Base-by-base conservation (phyloP, 2,113 vertebrate genomes). In the Nannobrachium achirus region DNA sequence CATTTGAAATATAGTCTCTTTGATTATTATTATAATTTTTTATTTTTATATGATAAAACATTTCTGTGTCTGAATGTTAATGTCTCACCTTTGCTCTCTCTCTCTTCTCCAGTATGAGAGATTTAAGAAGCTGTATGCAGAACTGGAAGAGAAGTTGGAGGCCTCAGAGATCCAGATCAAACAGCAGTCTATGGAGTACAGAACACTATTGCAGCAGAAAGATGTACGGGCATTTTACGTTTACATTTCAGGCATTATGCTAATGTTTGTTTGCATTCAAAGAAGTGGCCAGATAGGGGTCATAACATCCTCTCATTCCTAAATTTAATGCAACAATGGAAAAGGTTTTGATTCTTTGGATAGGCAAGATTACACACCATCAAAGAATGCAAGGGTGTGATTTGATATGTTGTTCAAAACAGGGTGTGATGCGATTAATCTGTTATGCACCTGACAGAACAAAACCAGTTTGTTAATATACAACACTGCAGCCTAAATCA, bases 101-200 rank as follows among this genome's bases (percentile, higher is more conserved):
- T 77, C 63, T 86, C 39, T 40, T 51, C 61, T 88, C 18, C 89
- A 99, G 98, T 93, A 96, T 14, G 95, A 98, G 38, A 94, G 96
- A 67, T 79, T 98, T 80, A 95, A 89, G 75, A 95, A 92, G 63
- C 77, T 95, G 60, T 93, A 95, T 13, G 85, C 81, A 16, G 97
- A 99, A 74, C 89, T 98, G 4, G 97, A 99, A 88, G 97, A 99
- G 86, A 98, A 96, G 64, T 92, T 95, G 42, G 96, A 98, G 86
- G 94, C 95, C 8, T 91, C 97, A 8, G 98, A 99, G 69, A 94
- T 99, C 83, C 97, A 99, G 71, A 92, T 94, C 76, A 98, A 99
- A 72, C 94, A 93, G 20, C 94, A 96, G 33, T 97, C 96, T 25
- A 1, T 91, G 3, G 96, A 95, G 66, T 96, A 98, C 79, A 91